These are phyloP conservation scores for Aythya baeri DNA, from an alignment of 2,113 vertebrate species.

Conservation along the genomic window DNA sequence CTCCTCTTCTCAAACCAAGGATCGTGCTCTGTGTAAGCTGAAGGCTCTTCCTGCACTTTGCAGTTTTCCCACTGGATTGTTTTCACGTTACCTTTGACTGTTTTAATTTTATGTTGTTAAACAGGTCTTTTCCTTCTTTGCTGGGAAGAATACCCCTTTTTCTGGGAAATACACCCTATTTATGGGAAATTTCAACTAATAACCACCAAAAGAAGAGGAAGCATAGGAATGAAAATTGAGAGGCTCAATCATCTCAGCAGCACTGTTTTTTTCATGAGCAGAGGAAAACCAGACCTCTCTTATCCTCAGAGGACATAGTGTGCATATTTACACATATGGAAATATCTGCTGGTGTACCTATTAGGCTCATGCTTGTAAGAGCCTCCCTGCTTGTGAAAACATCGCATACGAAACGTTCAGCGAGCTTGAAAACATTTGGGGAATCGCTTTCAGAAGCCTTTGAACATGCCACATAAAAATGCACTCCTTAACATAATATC, in stretches of 20 bases:
- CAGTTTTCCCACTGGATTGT: background rate
- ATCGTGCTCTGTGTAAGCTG: background rate
- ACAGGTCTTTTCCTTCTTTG: background rate
- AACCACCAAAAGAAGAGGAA: background rate
- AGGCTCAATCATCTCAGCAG: background rate
- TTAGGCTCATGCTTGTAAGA: background rate
- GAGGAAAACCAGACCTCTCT: background rate
- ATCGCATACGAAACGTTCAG: background rate
- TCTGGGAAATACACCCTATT: background rate
- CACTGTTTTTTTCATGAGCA: background rate
- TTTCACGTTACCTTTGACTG: background rate
- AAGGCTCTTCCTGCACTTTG: background rate
- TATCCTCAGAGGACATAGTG: background rate
- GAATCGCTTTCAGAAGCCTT: background rate
- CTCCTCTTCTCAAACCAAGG: background rate
- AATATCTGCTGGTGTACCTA: fast-evolving
- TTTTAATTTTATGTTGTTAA: background rate
- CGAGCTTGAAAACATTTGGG: background rate
- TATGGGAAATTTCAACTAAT: background rate
- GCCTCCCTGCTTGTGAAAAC: background rate
- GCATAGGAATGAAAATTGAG: background rate
- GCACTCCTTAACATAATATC: background rate
- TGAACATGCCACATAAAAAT: background rate
- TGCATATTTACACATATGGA: background rate
- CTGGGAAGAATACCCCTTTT: background rate